Conservation (phyloP, 2,113 vertebrate genomes). For the Hemichromis elongatus region DNA sequence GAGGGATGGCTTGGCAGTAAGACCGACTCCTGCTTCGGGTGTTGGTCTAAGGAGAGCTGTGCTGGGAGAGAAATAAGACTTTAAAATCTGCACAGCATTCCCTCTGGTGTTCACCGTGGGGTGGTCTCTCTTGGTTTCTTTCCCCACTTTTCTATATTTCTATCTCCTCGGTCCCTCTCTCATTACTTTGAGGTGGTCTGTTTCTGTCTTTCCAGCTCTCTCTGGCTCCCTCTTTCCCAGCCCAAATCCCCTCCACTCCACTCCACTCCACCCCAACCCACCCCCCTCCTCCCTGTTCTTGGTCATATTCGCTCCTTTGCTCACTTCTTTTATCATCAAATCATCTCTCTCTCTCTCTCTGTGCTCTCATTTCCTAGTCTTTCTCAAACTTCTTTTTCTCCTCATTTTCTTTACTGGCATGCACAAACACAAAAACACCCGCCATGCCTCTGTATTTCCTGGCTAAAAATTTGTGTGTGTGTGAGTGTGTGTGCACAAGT, state of each 20-base stretch:
- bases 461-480: neutral
- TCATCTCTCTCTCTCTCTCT: constrained; percentile 16
- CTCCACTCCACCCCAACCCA: accelerated
- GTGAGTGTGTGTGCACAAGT: neutral
- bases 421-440: constrained; percentile 25
- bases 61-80: constrained; percentile 31
- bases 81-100: constrained; percentile 33
- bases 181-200: constrained; percentile 54
- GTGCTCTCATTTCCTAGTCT: constrained; percentile 34
- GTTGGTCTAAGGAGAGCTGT: constrained; percentile 43
- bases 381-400: neutral
- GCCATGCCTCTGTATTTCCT: neutral
- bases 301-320: neutral
- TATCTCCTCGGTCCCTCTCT: constrained; percentile 17
- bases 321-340: neutral
- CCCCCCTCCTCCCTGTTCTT: neutral
- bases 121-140: constrained; percentile 44
- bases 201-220: neutral
- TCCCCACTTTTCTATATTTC: constrained; percentile 27
- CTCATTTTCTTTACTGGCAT: constrained; percentile 21
- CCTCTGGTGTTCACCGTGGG: constrained; percentile 40
- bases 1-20: constrained; percentile 53
- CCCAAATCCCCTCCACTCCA: neutral
- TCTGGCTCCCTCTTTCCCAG: neutral
- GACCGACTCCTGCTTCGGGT: constrained; percentile 13